A percentile compares a stretch with the other conserved stretches of the same genome.
These are phyloP conservation scores for Naja naja DNA, from an alignment of 2,113 vertebrate genomes.

Conservation along the genomic window DNA sequence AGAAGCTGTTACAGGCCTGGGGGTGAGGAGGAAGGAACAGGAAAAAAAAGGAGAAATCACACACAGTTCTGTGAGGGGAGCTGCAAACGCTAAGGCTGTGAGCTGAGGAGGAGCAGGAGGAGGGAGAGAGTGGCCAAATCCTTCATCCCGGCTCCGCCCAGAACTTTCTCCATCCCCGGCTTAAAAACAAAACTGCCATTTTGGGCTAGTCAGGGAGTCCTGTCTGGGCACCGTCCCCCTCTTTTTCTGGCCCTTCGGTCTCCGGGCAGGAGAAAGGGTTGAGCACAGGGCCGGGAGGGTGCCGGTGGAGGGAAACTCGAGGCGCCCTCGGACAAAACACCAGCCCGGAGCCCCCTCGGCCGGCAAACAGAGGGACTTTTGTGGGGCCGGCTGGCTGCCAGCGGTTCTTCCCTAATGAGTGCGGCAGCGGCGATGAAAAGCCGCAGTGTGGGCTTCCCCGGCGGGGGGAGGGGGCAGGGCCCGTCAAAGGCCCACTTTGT, in stretches of 20 bases:
- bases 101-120: background rate
- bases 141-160: background rate
- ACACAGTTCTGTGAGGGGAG: too few species aligned
- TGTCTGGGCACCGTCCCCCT: fast-evolving
- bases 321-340: conserved; percentile 51
- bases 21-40: background rate
- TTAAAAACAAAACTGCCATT: background rate
- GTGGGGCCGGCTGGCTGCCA: conserved; percentile 63
- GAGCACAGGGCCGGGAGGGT: conserved; percentile 1
- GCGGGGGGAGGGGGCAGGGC: background rate
- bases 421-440: conserved; percentile 67
- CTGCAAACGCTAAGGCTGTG: background rate
- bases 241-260: background rate
- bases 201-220: background rate
- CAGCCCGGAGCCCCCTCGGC: conserved; percentile 59
- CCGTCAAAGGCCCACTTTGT: conserved; percentile 67
- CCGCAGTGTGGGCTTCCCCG: conserved; percentile 61
- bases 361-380: conserved; percentile 70
- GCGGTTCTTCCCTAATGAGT: conserved; percentile 67
- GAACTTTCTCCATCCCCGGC: background rate
- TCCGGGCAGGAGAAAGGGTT: background rate
- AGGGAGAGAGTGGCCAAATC: background rate
- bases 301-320: conserved; percentile 55
- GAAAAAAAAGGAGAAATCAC: background rate
- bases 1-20: background rate